phyloP scores from a whole-genome alignment of 2,113 vertebrate genomes.

The Tachycineta bicolor region DNA sequence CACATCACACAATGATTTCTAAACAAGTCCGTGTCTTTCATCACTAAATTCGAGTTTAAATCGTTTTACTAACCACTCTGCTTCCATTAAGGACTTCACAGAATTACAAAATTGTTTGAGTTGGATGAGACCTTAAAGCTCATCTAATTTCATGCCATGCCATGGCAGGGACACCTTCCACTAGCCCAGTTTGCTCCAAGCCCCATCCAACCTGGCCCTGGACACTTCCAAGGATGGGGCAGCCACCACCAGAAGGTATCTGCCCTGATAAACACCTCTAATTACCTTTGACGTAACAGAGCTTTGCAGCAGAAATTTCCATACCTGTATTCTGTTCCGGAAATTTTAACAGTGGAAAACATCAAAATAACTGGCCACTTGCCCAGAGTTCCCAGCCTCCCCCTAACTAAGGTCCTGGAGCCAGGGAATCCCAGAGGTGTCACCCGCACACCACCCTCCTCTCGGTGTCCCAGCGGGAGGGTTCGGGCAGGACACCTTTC shows the following conservation, averaged over 20 bases:
- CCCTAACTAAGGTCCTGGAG: not conserved
- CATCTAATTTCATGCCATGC: not conserved
- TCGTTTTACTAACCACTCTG: fast-evolving
- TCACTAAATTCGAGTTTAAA: not conserved
- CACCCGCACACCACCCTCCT: not conserved
- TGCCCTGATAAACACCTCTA: not conserved
- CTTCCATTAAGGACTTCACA: not conserved
- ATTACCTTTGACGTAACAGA: not conserved
- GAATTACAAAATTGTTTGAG: not conserved
- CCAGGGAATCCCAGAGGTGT: fast-evolving
- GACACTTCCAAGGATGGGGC: not conserved
- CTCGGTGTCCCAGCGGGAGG: not conserved
- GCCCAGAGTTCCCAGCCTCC: not conserved
- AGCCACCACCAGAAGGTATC: not conserved
- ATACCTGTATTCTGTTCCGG: not conserved
- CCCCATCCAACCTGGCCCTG: not conserved
- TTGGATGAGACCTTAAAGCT: not conserved
- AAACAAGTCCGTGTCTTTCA: fast-evolving
- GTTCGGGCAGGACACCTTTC: fast-evolving
- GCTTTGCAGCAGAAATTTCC: not conserved
- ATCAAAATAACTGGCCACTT: fast-evolving
- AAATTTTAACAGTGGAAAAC: not conserved
- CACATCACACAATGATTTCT: fast-evolving
- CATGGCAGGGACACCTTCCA: not conserved
- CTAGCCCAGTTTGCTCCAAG: not conserved